Base-by-base conservation (phyloP, 2,888 invertebrate genomes). In the Aromia moschata region DNA sequence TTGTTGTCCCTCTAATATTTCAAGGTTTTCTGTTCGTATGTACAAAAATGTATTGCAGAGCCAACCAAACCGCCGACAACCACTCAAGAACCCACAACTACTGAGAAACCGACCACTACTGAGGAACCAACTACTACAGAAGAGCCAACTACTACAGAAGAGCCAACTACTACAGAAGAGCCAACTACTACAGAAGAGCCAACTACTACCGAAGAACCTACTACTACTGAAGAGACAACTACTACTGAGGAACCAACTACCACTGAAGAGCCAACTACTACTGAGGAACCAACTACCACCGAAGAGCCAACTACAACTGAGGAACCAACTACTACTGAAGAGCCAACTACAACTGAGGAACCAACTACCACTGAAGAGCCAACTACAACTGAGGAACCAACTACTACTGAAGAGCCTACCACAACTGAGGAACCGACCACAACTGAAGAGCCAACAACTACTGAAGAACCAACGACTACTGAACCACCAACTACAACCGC, bases 11-110 rank as follows among this genome's bases (percentile, higher is more conserved):
- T n/a, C n/a, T n/a, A n/a, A n/a, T n/a, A n/a, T n/a, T n/a, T n/a
- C n/a, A n/a, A n/a, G n/a, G n/a, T n/a, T n/a, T n/a, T n/a, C n/a
- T n/a, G n/a, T n/a, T n/a, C n/a, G n/a, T n/a, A n/a, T n/a, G n/a
- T n/a, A n/a, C n/a, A n/a, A n/a, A n/a, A n/a, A n/a, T n/a, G n/a
- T n/a, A n/a, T n/a, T 4, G 52, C 40, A 15, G 52, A 52, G 25
- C 52, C 52, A 31, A 52, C 51, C 0, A 51, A 52, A 17, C 31
- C 30, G 37, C 52, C 52, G 9, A 52, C 52, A 1, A 25, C 52
- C 5, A 52, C 52, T 12, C 36, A 40, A 25, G 51, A 40, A 30
- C 51, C 51, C 11, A 41, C 46, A 10, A 46, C 46, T 17, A 46
- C 52, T 17, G 52, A 40, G n/a, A 31, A 41, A 31, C 41, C 52